These are phyloP conservation scores for Mythimna impura DNA, from an alignment of 2,888 invertebrate species.

Conservation along the genomic window DNA sequence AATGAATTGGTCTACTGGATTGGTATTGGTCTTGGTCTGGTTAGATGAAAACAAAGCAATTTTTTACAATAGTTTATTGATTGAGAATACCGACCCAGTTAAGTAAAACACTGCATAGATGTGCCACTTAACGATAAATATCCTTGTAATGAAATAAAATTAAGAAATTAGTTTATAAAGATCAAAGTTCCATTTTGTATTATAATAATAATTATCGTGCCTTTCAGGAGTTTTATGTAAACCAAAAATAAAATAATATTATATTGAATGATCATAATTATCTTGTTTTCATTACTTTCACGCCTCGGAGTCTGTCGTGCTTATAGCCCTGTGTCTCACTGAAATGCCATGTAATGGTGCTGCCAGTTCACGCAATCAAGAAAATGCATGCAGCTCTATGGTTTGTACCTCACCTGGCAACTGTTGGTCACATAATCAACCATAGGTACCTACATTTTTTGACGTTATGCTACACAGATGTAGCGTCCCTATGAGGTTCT, in stretches of 20 bases:
- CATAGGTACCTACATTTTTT: too few species aligned
- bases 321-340: neutral
- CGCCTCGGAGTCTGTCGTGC: neutral
- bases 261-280: neutral
- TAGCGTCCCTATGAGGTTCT: too few species aligned
- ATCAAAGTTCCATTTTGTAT: slow-evolving; percentile 61
- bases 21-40: too few species aligned
- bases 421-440: too few species aligned
- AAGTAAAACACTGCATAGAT: slow-evolving; percentile 12
- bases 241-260: slow-evolving; percentile 66
- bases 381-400: too few species aligned
- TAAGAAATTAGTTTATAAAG: slow-evolving; percentile 50
- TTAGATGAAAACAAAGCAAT: too few species aligned
- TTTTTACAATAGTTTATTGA: too few species aligned
- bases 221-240: slow-evolving; percentile 65
- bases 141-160: slow-evolving; percentile 29
- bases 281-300: neutral
- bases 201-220: slow-evolving; percentile 63
- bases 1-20: too few species aligned
- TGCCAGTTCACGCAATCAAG: too few species aligned
- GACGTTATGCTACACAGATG: too few species aligned
- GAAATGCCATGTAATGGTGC: too few species aligned
- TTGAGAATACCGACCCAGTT: neutral
- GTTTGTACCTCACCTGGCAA: too few species aligned
- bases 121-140: slow-evolving; percentile 14